Conservation (phyloP, 2,797 vertebrate genomes). For the Aplochiton taeniatus region DNA sequence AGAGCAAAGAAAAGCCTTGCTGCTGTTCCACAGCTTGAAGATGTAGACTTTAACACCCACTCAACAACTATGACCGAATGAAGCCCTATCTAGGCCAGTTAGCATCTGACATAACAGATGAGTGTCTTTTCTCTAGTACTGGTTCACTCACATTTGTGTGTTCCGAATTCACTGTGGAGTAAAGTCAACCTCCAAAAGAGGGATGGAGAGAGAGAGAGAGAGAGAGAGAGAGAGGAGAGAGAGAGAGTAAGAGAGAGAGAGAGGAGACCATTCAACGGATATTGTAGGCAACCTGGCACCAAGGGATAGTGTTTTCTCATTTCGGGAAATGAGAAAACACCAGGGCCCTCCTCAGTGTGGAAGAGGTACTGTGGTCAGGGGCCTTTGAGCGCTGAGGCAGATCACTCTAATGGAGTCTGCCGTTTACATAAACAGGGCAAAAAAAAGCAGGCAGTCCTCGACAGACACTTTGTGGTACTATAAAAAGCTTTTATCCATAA, state of each 20-base stretch:
- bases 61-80: constrained; percentile 19
- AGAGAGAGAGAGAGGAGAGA: background rate
- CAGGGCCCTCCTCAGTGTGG: constrained; percentile 18
- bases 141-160: background rate
- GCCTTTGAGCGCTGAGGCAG: background rate
- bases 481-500: constrained; percentile 55
- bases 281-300: background rate
- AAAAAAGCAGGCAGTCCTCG: constrained; percentile 51
- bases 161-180: no score
- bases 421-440: constrained; percentile 62
- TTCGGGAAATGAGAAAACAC: constrained; percentile 28
- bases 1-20: background rate
- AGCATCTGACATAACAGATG: constrained; percentile 22
- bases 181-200: background rate
- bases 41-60: constrained; percentile 14
- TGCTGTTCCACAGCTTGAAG: constrained; percentile 1
- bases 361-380: constrained; percentile 43
- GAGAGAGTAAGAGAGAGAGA: constrained; percentile 13
- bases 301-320: constrained; percentile 11
- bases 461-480: constrained; percentile 41
- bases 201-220: background rate
- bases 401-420: background rate
- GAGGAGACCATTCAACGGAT: constrained; percentile 1
- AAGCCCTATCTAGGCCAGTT: constrained; percentile 5
- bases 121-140: background rate